These are phyloP conservation scores for Alosa alosa DNA, from an alignment of 2,113 vertebrate genomes.

Conservation along the genomic window DNA sequence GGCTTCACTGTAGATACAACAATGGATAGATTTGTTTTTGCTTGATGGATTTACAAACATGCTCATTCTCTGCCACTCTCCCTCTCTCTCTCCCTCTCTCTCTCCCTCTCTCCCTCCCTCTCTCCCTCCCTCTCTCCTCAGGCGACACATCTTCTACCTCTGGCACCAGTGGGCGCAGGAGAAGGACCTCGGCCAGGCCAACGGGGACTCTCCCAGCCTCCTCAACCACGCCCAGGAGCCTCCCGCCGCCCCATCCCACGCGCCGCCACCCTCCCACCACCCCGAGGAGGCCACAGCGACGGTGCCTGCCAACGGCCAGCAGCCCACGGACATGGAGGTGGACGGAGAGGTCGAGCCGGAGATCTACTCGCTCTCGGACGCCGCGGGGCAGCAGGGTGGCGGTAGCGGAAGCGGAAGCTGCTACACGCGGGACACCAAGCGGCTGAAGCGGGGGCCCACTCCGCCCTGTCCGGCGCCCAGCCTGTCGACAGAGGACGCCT, in stretches of 20 bases:
- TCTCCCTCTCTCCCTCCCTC: not conserved
- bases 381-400: slow-evolving; percentile 52
- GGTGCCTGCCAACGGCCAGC: slow-evolving; percentile 62
- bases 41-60: not conserved
- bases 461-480: slow-evolving; percentile 58
- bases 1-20: no score
- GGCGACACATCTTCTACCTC: slow-evolving; percentile 86
- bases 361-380: slow-evolving; percentile 59
- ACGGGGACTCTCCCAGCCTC: slow-evolving; percentile 10
- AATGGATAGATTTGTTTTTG: no score
- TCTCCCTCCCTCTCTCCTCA: slow-evolving; percentile 42
- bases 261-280: slow-evolving; percentile 49
- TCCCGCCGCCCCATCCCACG: slow-evolving; percentile 46
- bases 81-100: not conserved
- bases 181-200: slow-evolving; percentile 44
- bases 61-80: not conserved
- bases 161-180: slow-evolving; percentile 80
- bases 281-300: slow-evolving; percentile 53
- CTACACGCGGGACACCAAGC: slow-evolving; percentile 86
- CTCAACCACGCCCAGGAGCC: slow-evolving; percentile 23
- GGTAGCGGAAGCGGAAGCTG: slow-evolving; percentile 27
- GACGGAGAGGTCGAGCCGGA: not conserved
- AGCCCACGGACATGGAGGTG: slow-evolving; percentile 86
- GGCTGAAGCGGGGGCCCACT: slow-evolving; percentile 82
- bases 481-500: slow-evolving; percentile 78